Percentiles rank a stretch among this genome's conserved stretches.
These are phyloP conservation scores for Tuberolachnus salignus DNA, from an alignment of 2,888 invertebrate species.

Conservation along the genomic window DNA sequence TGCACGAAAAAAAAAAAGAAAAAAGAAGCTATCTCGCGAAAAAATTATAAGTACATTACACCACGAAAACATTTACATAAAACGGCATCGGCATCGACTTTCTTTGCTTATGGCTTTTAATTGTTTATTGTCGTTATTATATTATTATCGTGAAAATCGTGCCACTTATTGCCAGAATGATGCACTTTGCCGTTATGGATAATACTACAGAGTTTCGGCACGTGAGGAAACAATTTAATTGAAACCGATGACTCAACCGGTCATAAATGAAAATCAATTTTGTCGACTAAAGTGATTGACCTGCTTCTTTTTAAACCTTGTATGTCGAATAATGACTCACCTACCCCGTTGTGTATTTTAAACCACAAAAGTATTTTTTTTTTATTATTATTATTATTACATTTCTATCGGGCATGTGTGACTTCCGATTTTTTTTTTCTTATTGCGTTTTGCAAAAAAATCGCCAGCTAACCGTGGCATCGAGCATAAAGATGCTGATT, in stretches of 20 bases:
- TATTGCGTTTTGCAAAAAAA: conserved; percentile 18
- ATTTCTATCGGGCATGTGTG: conserved; percentile 23
- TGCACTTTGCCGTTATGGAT: conserved; percentile 6
- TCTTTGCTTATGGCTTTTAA: neutral
- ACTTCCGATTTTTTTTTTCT: conserved; percentile 37
- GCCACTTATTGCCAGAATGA: neutral
- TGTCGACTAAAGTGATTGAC: conserved; percentile 35
- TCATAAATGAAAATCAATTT: conserved; percentile 33
- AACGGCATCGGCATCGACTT: neutral
- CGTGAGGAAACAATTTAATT: conserved; percentile 16
- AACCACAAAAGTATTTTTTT: conserved; percentile 13
- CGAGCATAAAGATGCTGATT: conserved; percentile 42
- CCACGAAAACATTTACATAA: neutral
- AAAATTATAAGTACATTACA: neutral
- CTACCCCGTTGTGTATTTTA: conserved; percentile 38
- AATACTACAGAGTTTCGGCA: neutral
- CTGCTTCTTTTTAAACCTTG: conserved; percentile 20
- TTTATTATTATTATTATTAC: neutral
- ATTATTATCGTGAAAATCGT: neutral
- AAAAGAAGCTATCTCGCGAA: neutral
- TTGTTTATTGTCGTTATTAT: conserved; percentile 3
- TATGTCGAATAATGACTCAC: conserved; percentile 36
- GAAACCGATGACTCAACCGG: neutral
- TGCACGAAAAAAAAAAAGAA: conserved; percentile 1
- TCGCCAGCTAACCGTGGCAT: conserved; percentile 28